Percentiles rank a stretch among this genome's conserved stretches.
phyloP scores from a whole-genome alignment of 2,797 vertebrate species.

The Argya squamiceps region DNA sequence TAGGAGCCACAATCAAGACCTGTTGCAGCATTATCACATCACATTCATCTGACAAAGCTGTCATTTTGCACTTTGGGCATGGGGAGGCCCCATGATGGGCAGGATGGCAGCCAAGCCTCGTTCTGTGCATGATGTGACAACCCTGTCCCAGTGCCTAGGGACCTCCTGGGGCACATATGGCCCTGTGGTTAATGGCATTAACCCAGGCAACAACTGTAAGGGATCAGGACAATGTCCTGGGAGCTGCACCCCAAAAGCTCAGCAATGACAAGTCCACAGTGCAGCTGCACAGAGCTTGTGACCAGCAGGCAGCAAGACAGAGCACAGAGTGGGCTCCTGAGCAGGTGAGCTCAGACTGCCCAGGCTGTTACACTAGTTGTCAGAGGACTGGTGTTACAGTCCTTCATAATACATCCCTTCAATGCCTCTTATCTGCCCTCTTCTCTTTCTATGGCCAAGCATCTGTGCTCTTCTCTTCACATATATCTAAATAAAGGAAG shows the following conservation, averaged over 20 bases:
- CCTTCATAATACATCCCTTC: neutral
- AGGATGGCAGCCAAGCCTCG: neutral
- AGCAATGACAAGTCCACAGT: neutral
- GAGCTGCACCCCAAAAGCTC: neutral
- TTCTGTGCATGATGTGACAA: neutral
- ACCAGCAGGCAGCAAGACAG: neutral
- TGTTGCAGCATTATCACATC: neutral
- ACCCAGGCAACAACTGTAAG: neutral
- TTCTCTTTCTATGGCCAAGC: neutral
- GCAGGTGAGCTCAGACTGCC: neutral
- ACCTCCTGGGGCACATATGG: rapidly evolving
- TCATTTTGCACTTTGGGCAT: neutral
- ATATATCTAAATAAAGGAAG: neutral
- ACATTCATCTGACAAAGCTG: neutral
- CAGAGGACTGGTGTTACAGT: neutral
- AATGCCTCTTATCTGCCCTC: neutral
- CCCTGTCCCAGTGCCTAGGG: neutral
- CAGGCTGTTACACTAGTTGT: neutral
- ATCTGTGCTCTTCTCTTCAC: neutral
- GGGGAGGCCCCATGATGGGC: neutral
- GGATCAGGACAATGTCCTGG: neutral
- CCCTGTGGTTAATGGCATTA: neutral
- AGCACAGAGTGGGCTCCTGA: neutral
- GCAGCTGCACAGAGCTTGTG: neutral
- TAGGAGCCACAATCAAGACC: neutral